Evolutionary conservation across 2,888 invertebrate species (phyloP).

Genomic region (Polydrusus pterygomalis): DNA sequence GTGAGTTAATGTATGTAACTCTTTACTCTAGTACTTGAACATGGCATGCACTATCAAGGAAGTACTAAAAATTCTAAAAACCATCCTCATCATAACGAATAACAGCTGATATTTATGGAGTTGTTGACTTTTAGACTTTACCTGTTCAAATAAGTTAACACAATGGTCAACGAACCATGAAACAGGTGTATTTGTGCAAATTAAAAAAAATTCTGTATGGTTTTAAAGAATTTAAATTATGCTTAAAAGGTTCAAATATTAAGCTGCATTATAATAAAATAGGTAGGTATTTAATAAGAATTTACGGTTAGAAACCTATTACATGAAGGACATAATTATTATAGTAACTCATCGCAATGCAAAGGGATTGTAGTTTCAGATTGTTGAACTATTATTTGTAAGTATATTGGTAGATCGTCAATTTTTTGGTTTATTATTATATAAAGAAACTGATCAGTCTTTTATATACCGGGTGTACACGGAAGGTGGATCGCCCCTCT

Average conservation of each 20-base stretch:
- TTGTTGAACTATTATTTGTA: no score
- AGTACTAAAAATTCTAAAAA: neutral
- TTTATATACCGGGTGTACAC: no score
- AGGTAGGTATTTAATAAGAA: neutral
- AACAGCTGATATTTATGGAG: conserved; percentile 23
- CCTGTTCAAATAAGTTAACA: conserved; percentile 14
- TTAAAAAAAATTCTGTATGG: conserved; percentile 8
- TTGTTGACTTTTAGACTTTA: conserved; percentile 20
- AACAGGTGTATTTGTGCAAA: conserved; percentile 29
- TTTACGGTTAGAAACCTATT: neutral
- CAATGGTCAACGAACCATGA: conserved; percentile 20
- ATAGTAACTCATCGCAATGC: no score
- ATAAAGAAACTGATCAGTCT: no score
- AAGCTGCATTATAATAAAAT: neutral
- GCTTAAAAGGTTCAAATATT: neutral
- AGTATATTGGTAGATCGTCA: no score
- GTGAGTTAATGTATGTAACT: no score
- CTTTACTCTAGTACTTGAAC: no score
- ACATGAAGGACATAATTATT: no score
- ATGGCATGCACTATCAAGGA: neutral
- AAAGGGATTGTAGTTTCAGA: no score
- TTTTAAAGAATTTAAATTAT: neutral
- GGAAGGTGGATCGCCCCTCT: no score
- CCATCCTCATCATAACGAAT: neutral
- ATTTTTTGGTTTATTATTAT: no score